Conservation (phyloP, 37 sponge, comb jelly and placozoan species). For the Axinella damicornis region DNA sequence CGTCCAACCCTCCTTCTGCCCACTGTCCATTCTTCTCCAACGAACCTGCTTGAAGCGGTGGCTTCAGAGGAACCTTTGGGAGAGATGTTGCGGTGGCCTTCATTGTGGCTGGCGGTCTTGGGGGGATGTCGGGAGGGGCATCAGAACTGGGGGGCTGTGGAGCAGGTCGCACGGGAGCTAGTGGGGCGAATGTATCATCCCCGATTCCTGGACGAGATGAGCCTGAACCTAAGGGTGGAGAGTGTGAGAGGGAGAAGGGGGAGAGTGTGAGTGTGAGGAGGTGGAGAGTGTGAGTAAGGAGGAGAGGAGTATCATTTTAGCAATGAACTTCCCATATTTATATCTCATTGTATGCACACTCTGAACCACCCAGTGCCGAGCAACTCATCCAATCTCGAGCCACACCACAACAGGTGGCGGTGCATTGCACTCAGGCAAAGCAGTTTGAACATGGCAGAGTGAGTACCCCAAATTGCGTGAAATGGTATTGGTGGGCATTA, state of each 20-base stretch:
- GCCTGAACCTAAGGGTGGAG: neutral
- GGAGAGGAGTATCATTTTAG: too few species aligned
- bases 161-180: conserved; percentile 49
- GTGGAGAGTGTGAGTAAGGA: too few species aligned
- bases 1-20: neutral
- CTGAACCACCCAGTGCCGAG: too few species aligned
- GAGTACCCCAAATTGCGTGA: too few species aligned
- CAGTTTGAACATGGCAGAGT: too few species aligned
- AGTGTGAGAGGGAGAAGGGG: conserved; percentile 3
- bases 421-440: too few species aligned
- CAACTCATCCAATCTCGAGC: too few species aligned
- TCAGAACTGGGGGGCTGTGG: conserved; percentile 54
- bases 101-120: conserved; percentile 55
- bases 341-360: too few species aligned
- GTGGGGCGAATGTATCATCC: conserved; percentile 56
- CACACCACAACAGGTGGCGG: too few species aligned
- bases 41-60: conserved; percentile 36
- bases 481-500: too few species aligned
- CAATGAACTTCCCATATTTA: too few species aligned
- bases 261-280: too few species aligned
- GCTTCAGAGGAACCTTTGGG: conserved; percentile 60
- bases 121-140: conserved; percentile 56
- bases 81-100: conserved; percentile 14
- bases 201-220: conserved; percentile 35
- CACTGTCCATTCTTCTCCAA: neutral